Evolutionary conservation across 2,797 vertebrate genomes (phyloP).

Genomic region (Lepilemur septentrionalis): DNA sequence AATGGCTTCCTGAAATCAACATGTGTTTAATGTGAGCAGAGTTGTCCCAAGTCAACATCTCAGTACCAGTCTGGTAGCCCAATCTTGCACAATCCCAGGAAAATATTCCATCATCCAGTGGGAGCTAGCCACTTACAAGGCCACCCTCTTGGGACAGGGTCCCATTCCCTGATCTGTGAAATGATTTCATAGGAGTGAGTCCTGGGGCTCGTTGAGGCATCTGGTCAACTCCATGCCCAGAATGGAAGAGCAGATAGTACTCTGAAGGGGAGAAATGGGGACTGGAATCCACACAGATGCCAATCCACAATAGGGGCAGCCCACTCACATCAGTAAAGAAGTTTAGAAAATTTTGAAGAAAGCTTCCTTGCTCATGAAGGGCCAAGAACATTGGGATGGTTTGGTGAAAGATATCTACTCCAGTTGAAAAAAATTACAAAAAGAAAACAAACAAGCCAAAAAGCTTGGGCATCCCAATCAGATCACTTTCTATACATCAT

Average conservation of each 20-base stretch:
- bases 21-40: not conserved
- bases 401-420: not conserved
- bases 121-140: not conserved
- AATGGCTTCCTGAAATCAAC: not conserved
- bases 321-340: not conserved
- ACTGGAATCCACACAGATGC: not conserved
- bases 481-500: conserved; percentile 51
- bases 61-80: not conserved
- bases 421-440: not conserved
- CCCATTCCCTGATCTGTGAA: not conserved
- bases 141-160: not conserved
- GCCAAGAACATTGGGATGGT: not conserved
- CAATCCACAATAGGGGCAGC: not conserved
- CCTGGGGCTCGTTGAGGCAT: not conserved
- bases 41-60: not conserved
- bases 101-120: not conserved
- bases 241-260: not conserved
- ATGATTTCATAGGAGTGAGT: not conserved
- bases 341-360: not conserved
- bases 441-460: conserved; percentile 39
- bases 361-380: not conserved
- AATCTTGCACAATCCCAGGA: not conserved
- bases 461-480: conserved; percentile 50
- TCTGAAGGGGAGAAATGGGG: not conserved
- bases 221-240: not conserved